Percentiles rank a stretch among this genome's conserved stretches.
These are phyloP conservation scores for Chaenogobius annularis DNA, from an alignment of 2,113 vertebrate genomes.

Conservation along the genomic window DNA sequence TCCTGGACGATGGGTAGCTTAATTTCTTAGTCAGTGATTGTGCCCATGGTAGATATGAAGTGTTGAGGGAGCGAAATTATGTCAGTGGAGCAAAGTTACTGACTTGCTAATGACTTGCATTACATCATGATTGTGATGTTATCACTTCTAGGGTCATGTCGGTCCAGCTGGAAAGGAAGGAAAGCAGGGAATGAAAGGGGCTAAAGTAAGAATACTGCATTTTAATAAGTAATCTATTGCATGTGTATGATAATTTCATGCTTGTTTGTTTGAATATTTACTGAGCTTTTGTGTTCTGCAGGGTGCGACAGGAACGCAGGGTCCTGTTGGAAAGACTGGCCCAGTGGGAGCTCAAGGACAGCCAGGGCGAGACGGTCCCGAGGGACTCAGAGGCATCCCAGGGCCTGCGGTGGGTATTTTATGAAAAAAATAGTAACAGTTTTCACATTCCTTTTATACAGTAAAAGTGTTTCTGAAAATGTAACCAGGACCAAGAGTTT, in stretches of 20 bases:
- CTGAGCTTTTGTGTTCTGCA: conserved; percentile 42
- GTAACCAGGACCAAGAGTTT: neutral
- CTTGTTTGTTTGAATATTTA: neutral
- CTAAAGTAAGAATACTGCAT: conserved; percentile 77
- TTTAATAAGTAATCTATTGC: neutral
- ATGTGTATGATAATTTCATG: neutral
- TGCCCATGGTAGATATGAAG: neutral
- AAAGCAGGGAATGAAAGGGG: conserved; percentile 85
- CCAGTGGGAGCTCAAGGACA: conserved; percentile 84
- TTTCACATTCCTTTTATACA: neutral
- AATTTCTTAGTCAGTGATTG: neutral
- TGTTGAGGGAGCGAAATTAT: neutral
- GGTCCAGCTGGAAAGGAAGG: conserved; percentile 84
- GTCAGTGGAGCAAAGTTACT: neutral
- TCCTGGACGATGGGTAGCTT: conserved; percentile 85
- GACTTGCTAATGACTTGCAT: neutral
- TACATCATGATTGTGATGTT: neutral
- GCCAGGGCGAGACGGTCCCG: conserved; percentile 81
- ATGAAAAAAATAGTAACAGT: neutral
- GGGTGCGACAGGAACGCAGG: conserved; percentile 80
- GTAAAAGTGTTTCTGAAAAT: neutral
- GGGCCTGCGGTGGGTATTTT: conserved; percentile 84
- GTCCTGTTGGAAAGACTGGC: conserved; percentile 81
- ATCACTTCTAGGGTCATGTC: conserved; percentile 75
- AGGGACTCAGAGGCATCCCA: conserved; percentile 88